These are phyloP conservation scores for Campylorhamphus procurvoides DNA, from an alignment of 2,113 vertebrate species.

Conservation along the genomic window DNA sequence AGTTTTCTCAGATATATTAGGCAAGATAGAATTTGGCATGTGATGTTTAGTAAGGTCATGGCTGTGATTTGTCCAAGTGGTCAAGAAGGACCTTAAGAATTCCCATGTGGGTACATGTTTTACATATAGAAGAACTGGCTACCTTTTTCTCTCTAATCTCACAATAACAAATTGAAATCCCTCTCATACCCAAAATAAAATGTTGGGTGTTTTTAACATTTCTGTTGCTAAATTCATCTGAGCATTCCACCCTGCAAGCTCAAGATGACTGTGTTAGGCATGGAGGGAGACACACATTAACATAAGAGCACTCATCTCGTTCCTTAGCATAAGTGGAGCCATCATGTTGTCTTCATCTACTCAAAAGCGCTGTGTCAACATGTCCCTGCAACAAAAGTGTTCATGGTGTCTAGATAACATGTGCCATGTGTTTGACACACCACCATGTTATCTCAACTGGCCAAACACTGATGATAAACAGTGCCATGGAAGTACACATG, in stretches of 20 bases:
- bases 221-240: background rate
- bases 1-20: background rate
- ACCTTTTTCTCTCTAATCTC: background rate
- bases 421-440: background rate
- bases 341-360: slow-evolving; percentile 39
- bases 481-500: background rate
- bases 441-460: slow-evolving; percentile 39
- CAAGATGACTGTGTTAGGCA: background rate
- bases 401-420: background rate
- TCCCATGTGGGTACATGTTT: background rate
- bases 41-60: background rate
- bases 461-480: slow-evolving; percentile 36
- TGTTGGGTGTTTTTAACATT: background rate
- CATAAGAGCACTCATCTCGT: slow-evolving; percentile 7
- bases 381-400: slow-evolving; percentile 29
- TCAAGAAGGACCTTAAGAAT: background rate
- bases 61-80: background rate
- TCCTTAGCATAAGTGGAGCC: slow-evolving; percentile 48
- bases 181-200: background rate
- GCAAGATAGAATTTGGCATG: background rate
- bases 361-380: slow-evolving; percentile 45
- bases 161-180: background rate
- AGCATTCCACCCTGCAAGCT: background rate
- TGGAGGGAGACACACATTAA: background rate
- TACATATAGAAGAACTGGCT: background rate